Evolutionary conservation across 2,113 vertebrate species (phyloP), one percentile per base, ranked within the genome.

Genomic region (Lethenteron reissneri): DNA sequence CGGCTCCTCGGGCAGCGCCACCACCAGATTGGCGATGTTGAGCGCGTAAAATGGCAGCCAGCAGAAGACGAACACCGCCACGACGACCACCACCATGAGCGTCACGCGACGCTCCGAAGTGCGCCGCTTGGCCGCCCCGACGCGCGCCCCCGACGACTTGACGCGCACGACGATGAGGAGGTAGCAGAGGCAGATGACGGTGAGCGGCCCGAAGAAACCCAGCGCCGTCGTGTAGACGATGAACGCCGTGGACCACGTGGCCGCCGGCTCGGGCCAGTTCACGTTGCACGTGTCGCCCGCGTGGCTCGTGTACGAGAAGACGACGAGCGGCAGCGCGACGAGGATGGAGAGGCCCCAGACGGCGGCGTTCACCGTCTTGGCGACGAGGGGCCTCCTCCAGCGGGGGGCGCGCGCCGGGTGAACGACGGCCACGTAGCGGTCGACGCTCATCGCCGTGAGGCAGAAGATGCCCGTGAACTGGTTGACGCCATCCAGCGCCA

Each of bases 401-500:
- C 84, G 85, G 58, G 84, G 84, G 0, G 88, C 88, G 73, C 86
- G 85, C 12, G 85, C 80, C 1, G 92, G 92, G 57, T 91, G 92
- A 71, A 89, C 91, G 72, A 97, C 90, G 0, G 92, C 91, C 75
- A 96, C 76, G 79, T 96, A 97, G 73, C 91, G 87, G 75, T 96
- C 92, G 41, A 94, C 84, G 0, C 89, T 94, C 87, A 97, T 92
- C 74, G 92, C 91, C 0, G 90, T 95, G 76, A 96, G 82, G 77
- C 91, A 97, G 80, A 96, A 97, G 84, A 95, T 96, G 82, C 90
- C 90, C 74, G 92, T 97, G 74, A 97, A 97, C 82, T 96, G 91
- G 79, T 97, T 97, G 78, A 92, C 89, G 70, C 88, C 88, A 8
- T 97, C 92, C 75, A 96, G 84, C 0, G 88, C 90, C 92, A 95